Conservation (phyloP, 2,113 vertebrate species). For the Shinisaurus crocodilurus region DNA sequence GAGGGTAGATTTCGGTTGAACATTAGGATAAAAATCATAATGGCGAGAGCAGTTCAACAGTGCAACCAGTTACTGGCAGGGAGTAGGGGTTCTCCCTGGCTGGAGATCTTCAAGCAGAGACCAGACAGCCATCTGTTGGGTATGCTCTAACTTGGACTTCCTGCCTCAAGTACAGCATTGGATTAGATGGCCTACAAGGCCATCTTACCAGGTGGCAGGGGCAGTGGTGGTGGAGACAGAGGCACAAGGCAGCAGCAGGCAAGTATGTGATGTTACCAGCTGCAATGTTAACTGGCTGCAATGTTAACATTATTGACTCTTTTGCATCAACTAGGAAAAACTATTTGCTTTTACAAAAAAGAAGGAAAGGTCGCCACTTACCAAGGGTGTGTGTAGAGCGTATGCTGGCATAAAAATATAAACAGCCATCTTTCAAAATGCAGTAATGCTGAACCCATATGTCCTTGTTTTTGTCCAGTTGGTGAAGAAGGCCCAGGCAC, state of each 20-base stretch:
- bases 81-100: too few relatives aligned
- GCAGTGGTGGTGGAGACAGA: not conserved
- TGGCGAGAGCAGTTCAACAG: too few relatives aligned
- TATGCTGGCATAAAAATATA: conserved; percentile 89
- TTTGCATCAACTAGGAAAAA: not conserved
- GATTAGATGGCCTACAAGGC: not conserved
- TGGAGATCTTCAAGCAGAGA: not conserved
- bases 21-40: too few relatives aligned
- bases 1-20: not conserved
- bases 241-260: not conserved
- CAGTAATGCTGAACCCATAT: conserved; percentile 87
- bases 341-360: not conserved
- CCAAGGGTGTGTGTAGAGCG: conserved; percentile 86
- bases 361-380: conserved; percentile 52
- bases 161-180: not conserved
- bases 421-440: conserved; percentile 89
- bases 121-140: not conserved
- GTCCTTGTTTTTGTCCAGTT: conserved; percentile 82
- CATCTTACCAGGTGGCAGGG: not conserved
- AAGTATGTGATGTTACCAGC: not conserved
- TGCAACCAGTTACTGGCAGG: too few relatives aligned
- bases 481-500: conserved; percentile 88
- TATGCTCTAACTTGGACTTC: not conserved
- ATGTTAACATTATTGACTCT: not conserved
- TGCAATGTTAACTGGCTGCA: not conserved